Evolutionary conservation across 2,797 vertebrate species (phyloP).

Genomic region (Coreius guichenoti): DNA sequence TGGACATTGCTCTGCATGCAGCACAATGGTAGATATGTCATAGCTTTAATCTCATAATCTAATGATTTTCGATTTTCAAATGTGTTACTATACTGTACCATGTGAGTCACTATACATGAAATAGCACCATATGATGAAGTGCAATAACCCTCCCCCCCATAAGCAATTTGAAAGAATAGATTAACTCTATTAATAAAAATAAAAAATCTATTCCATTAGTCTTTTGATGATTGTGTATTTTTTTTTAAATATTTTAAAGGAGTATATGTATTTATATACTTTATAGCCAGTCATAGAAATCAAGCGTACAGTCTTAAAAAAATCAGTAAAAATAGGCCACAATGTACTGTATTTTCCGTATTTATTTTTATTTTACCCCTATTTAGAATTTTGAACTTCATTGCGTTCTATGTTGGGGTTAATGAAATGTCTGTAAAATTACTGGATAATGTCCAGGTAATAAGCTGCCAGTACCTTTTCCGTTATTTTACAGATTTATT

Average conservation of each 20-base stretch:
- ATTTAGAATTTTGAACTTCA: too few relatives aligned
- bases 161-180: background rate
- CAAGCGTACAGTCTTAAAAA: too few relatives aligned
- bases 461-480: too few relatives aligned
- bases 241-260: background rate
- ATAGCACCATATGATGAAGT: background rate
- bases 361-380: too few relatives aligned
- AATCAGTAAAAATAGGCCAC: too few relatives aligned
- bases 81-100: background rate
- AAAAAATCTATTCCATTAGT: background rate
- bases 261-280: background rate
- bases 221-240: background rate
- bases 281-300: background rate
- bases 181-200: background rate
- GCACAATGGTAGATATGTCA: background rate
- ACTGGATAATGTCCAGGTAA: too few relatives aligned
- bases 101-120: background rate
- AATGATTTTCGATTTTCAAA: background rate
- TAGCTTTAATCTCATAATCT: background rate
- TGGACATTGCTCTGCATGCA: constrained; percentile 19
- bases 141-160: background rate
- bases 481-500: too few relatives aligned
- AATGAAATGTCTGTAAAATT: too few relatives aligned
- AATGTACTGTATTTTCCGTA: too few relatives aligned
- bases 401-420: too few relatives aligned